These are phyloP conservation scores for Saccostrea glomerata DNA, from an alignment of 1,140 invertebrate genomes.

Conservation along the genomic window DNA sequence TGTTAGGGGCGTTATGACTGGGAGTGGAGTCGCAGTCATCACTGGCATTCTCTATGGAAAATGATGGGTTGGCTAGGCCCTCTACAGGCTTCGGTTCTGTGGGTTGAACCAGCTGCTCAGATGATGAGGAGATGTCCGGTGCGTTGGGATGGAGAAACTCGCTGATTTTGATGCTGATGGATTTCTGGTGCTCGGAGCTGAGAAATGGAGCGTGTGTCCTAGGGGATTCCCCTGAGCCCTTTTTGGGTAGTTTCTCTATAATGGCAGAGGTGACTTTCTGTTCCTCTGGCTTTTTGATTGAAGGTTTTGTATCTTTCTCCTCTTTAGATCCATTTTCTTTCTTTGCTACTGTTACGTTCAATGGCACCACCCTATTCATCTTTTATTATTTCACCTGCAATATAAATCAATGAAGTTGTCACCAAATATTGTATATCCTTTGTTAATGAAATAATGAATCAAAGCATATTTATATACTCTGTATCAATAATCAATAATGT, in stretches of 20 bases:
- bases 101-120: background rate
- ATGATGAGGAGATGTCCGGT: conserved; percentile 3
- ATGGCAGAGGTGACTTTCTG: background rate
- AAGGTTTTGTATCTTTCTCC: background rate
- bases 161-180: conserved; percentile 19
- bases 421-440: too few species aligned
- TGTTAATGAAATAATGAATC: too few species aligned
- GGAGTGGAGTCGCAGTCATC: background rate
- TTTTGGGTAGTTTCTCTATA: background rate
- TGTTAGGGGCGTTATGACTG: background rate
- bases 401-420: background rate
- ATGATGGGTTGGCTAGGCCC: background rate
- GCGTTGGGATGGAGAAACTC: conserved; percentile 24
- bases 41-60: conserved; percentile 12
- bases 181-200: background rate
- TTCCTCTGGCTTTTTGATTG: conserved; percentile 7
- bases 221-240: background rate
- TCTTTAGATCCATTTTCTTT: background rate
- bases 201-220: background rate
- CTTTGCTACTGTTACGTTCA: background rate
- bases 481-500: too few species aligned
- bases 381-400: background rate
- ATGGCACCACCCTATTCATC: conserved; percentile 8
- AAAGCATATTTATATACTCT: too few species aligned
- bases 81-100: background rate